phyloP scores from a whole-genome alignment of 2,113 vertebrate genomes.

The Sialia sialis region DNA sequence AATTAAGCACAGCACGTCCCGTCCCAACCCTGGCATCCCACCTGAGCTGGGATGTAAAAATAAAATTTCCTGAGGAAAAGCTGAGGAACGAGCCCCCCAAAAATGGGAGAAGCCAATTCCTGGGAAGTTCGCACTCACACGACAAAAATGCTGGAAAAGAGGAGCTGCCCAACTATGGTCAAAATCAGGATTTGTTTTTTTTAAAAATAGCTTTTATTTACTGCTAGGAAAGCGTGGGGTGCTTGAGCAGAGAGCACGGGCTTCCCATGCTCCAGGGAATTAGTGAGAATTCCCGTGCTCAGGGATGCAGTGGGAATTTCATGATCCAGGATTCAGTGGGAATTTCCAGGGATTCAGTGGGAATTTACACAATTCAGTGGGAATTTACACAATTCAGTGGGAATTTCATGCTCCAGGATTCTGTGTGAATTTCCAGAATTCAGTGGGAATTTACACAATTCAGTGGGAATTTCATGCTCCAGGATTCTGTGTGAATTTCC shows the following conservation, averaged over 20 bases:
- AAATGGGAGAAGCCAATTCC: background rate
- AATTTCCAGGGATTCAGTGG: too few species aligned
- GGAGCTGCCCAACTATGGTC: background rate
- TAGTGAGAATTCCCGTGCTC: background rate
- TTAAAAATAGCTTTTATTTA: background rate
- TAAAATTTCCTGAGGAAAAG: background rate
- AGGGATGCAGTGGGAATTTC: too few species aligned
- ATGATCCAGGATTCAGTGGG: too few species aligned
- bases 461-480: background rate
- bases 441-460: too few species aligned
- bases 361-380: too few species aligned
- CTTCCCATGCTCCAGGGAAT: background rate
- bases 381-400: too few species aligned
- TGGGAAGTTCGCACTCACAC: background rate
- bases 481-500: too few species aligned
- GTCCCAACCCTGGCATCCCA: background rate
- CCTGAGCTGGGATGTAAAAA: background rate
- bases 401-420: too few species aligned
- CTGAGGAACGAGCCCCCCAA: background rate
- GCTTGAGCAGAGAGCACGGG: background rate
- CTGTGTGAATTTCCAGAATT: too few species aligned
- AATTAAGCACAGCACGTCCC: conserved; percentile 16
- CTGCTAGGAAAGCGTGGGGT: background rate
- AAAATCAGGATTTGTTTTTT: background rate
- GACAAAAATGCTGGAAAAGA: background rate